Conservation (phyloP, 1,140 invertebrate species). For the Microplitis demolitor region DNA sequence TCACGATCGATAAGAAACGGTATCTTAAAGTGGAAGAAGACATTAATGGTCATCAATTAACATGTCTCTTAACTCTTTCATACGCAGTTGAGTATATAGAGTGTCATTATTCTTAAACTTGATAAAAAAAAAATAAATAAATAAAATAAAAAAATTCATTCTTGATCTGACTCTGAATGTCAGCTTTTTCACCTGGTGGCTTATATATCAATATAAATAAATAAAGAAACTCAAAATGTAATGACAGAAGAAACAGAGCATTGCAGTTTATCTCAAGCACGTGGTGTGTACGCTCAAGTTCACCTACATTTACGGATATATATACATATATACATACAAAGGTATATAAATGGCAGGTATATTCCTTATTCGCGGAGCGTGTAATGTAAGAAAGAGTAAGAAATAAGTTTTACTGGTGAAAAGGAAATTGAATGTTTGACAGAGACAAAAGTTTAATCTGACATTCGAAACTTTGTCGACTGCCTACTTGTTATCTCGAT, state of each 20-base stretch:
- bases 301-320: slow-evolving; percentile 35
- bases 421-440: neutral
- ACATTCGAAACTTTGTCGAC: slow-evolving; percentile 41
- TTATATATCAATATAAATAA: neutral
- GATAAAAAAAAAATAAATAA: neutral
- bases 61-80: neutral
- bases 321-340: no score
- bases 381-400: neutral
- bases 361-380: no score
- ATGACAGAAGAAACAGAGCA: slow-evolving; percentile 6
- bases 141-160: neutral
- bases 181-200: no score
- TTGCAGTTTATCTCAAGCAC: slow-evolving; percentile 32
- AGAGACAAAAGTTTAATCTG: slow-evolving; percentile 31
- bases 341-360: no score
- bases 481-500: slow-evolving; percentile 47
- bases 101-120: neutral
- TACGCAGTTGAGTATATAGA: neutral
- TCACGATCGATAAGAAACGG: slow-evolving; percentile 7
- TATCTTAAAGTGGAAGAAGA: slow-evolving; percentile 8
- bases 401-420: neutral
- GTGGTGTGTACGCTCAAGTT: slow-evolving; percentile 25
- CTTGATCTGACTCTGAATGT: neutral
- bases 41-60: slow-evolving; percentile 14
- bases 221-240: neutral